Evolutionary conservation across 2,113 vertebrate genomes (phyloP).

Genomic region (Lepus americanus): DNA sequence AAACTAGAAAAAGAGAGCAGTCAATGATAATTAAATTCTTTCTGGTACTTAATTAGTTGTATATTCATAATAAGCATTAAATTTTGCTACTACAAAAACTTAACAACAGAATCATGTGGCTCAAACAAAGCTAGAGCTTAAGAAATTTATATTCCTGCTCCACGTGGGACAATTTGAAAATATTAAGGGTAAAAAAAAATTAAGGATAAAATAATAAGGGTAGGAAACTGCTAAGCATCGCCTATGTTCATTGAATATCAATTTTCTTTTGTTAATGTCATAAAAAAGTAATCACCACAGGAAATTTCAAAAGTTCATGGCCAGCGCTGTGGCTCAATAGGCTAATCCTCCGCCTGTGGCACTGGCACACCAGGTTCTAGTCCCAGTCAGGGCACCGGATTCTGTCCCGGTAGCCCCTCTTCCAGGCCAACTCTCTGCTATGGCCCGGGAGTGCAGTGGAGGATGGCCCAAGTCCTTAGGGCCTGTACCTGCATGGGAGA

Average conservation of each 20-base stretch:
- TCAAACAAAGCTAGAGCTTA: background rate
- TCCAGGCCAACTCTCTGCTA: no score
- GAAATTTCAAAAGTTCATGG: constrained; percentile 34
- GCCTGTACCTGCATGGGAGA: no score
- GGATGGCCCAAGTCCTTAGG: no score
- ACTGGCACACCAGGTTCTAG: no score
- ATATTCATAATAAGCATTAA: background rate
- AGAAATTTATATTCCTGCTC: background rate
- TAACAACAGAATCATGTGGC: background rate
- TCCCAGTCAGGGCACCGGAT: no score
- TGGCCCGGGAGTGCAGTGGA: no score
- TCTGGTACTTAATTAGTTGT: background rate
- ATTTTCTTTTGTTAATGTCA: constrained; percentile 3
- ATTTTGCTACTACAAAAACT: background rate
- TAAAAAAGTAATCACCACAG: background rate
- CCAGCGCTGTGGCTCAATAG: no score
- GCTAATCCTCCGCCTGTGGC: no score
- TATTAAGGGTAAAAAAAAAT: background rate
- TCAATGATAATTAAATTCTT: background rate
- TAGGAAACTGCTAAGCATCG: background rate
- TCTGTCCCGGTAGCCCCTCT: no score
- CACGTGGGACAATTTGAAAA: background rate
- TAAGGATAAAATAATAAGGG: background rate
- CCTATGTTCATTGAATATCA: background rate
- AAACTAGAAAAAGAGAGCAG: background rate